Conservation (phyloP, 2,888 invertebrate species). For the Clepsis dumicolana region DNA sequence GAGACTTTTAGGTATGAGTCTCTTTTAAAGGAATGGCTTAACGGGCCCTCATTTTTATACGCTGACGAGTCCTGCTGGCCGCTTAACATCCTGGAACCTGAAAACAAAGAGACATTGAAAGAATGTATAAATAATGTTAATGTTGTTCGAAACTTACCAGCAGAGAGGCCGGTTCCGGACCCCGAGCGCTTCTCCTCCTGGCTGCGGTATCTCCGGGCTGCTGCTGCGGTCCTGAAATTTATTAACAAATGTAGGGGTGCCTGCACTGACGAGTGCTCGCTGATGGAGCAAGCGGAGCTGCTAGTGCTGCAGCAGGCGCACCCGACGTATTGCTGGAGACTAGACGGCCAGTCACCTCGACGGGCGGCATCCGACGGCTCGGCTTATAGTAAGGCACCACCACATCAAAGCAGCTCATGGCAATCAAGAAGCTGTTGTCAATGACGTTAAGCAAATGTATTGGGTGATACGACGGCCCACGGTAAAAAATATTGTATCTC, state of each 20-base stretch:
- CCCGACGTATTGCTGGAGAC: constrained; percentile 20
- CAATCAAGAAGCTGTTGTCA: neutral
- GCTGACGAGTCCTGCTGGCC: neutral
- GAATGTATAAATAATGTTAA: no score
- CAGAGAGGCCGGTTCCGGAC: constrained; percentile 37
- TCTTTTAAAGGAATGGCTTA: constrained; percentile 2
- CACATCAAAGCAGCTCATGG: constrained; percentile 1
- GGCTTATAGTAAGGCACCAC: constrained; percentile 17
- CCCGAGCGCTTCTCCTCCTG: constrained; percentile 40
- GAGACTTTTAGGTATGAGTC: neutral
- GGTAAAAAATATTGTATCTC: neutral
- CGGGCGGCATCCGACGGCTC: constrained; percentile 1
- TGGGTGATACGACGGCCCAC: neutral
- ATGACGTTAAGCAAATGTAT: neutral
- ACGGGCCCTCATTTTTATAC: constrained; percentile 1
- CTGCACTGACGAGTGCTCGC: neutral
- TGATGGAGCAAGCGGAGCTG: constrained; percentile 20
- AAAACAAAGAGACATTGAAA: no score
- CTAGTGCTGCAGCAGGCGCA: constrained; percentile 26
- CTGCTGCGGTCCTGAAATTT: constrained; percentile 25
- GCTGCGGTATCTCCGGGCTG: constrained; percentile 31
- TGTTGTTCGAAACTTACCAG: no score
- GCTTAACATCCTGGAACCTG: no score
- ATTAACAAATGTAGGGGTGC: constrained; percentile 20
- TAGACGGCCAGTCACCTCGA: constrained; percentile 43